These are phyloP conservation scores for Scaptomyza polygonia DNA, from an alignment of 2,888 invertebrate species.

Conservation along the genomic window DNA sequence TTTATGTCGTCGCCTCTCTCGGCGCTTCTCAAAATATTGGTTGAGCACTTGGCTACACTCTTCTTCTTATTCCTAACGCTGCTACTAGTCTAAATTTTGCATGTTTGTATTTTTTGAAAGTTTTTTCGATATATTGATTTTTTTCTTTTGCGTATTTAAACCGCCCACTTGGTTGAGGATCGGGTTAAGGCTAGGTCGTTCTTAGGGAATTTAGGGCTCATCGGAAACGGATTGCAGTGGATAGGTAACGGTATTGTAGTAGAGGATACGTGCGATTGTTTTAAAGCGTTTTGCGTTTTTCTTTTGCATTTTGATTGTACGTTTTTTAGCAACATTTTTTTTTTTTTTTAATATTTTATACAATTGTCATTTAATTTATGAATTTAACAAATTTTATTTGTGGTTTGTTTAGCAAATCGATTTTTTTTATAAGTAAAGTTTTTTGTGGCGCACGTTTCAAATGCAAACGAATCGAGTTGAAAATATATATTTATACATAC, in stretches of 20 bases:
- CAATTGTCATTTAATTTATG: conserved; percentile 34
- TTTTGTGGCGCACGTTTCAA: conserved; percentile 58
- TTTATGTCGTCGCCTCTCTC: conserved; percentile 31
- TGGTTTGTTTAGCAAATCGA: conserved; percentile 40
- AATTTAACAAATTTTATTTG: conserved; percentile 10
- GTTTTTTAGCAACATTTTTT: conserved; percentile 31
- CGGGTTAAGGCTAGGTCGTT: conserved; percentile 37
- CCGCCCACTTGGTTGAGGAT: conserved; percentile 65
- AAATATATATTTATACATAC: conserved; percentile 70
- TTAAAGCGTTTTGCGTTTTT: conserved; percentile 83
- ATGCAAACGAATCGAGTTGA: conserved; percentile 72
- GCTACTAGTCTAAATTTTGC: conserved; percentile 39
- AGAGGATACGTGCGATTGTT: conserved; percentile 83
- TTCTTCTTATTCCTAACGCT: conserved; percentile 28
- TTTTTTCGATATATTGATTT: conserved; percentile 61
- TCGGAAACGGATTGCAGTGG: conserved; percentile 79
- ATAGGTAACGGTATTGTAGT: conserved; percentile 83
- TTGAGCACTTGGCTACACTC: conserved; percentile 29
- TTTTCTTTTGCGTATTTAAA: conserved; percentile 48
- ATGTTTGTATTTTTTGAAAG: conserved; percentile 59
- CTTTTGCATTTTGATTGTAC: conserved; percentile 80
- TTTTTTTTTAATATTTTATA: conserved; percentile 29
- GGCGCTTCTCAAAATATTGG: conserved; percentile 31
- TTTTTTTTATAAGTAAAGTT: conserved; percentile 1
- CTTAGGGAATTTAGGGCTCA: conserved; percentile 66